phyloP scores from a whole-genome alignment of 2,797 vertebrate species.

The Spinus pinus region DNA sequence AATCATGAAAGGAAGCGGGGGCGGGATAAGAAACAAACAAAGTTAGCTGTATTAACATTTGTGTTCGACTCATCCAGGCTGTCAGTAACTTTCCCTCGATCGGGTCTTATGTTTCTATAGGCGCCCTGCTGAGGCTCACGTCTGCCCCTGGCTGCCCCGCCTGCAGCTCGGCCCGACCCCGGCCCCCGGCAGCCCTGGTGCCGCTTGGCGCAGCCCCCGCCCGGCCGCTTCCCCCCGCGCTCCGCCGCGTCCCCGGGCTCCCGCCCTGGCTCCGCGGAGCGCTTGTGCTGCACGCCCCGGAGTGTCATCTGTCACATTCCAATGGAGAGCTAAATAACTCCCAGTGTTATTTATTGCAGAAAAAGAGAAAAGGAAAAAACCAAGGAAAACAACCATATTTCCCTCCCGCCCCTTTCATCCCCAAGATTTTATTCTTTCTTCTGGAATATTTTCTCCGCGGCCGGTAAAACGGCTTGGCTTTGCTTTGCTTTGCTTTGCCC shows the following conservation, averaged over 20 bases:
- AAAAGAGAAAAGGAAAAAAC: too few species aligned
- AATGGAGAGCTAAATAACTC: background rate
- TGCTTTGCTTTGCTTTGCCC: background rate
- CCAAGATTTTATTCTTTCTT: background rate
- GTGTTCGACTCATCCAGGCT: background rate
- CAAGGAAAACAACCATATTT: background rate
- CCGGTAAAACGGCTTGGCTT: background rate
- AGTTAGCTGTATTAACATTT: background rate
- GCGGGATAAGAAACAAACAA: background rate
- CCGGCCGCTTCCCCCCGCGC: background rate
- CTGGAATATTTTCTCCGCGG: background rate
- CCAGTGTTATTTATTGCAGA: background rate
- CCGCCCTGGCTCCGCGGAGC: background rate
- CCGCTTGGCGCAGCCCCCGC: background rate
- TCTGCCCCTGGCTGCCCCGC: background rate
- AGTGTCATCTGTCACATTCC: background rate
- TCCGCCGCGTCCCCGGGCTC: background rate
- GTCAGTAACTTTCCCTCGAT: background rate
- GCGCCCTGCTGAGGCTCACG: background rate
- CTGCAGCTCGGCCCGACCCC: background rate
- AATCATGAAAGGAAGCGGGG: background rate
- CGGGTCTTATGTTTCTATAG: background rate
- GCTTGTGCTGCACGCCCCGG: background rate
- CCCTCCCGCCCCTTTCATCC: background rate
- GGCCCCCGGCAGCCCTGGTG: background rate